Conservation (phyloP, 2,797 vertebrate species). For the Brotula barbata region DNA sequence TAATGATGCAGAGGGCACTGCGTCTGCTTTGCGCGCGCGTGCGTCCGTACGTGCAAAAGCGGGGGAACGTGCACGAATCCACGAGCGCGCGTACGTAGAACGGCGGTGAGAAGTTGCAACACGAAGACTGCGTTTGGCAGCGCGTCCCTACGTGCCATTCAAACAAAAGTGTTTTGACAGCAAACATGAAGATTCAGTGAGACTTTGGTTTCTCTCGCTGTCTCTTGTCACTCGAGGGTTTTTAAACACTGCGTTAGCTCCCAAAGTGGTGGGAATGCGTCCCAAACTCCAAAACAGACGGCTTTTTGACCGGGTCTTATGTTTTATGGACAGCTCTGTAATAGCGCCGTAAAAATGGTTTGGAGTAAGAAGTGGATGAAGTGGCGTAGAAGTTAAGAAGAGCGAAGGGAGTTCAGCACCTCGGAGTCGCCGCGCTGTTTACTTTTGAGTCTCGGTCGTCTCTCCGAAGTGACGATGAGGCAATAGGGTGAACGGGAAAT, state of each 20-base stretch:
- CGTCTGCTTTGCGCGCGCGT: background rate
- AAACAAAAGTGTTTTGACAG: slow-evolving; percentile 69
- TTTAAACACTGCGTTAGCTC: slow-evolving; percentile 63
- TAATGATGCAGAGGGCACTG: no score
- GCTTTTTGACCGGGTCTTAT: slow-evolving; percentile 21
- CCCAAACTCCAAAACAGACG: slow-evolving; percentile 29
- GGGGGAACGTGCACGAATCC: background rate
- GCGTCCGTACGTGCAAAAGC: background rate
- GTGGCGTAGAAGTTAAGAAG: slow-evolving; percentile 3
- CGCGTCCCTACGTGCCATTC: slow-evolving; percentile 51
- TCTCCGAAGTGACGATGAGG: background rate
- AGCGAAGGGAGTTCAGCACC: slow-evolving; percentile 4
- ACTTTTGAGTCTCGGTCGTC: slow-evolving; percentile 6
- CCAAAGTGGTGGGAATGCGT: slow-evolving; percentile 31
- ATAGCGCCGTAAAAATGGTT: slow-evolving; percentile 7
- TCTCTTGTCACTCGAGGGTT: slow-evolving; percentile 68
- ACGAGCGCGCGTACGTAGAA: background rate
- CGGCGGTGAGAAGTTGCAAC: slow-evolving; percentile 34
- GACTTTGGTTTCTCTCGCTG: slow-evolving; percentile 61
- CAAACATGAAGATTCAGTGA: slow-evolving; percentile 62
- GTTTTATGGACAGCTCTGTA: slow-evolving; percentile 18
- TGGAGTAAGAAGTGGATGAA: background rate
- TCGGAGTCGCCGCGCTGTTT: slow-evolving; percentile 5
- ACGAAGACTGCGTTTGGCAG: slow-evolving; percentile 60
- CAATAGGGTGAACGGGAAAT: background rate